Evolutionary conservation across 2,888 invertebrate genomes (phyloP), one percentile per base, ranked within the genome.

Genomic region (Merodon equestris): DNA sequence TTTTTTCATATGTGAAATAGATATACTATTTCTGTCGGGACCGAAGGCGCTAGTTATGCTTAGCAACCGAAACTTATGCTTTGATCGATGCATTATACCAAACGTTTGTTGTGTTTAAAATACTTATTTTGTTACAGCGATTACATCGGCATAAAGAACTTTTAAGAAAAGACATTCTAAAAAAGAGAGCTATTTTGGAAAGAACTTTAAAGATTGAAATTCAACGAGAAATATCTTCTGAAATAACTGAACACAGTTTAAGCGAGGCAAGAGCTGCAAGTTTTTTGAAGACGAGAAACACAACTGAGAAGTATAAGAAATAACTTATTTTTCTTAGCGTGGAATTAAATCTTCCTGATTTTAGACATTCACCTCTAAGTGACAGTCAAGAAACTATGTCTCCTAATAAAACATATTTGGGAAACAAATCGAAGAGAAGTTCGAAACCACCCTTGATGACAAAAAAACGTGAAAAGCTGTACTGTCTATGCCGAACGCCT

Each of bases 401-500:
- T 42, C 18, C 70, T 17, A 53, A 44, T 40, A 51, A 56, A 27
- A 0, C 34, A 42, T 14, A 17, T 1, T 47, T 51, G 1, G 72
- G 54, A 17, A 73, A 5, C 36, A 79, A 68, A 68, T 14, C 19
- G 2, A 79, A 60, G 15, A 61, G 81, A 82, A 15, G 75, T 68
- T 51, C 72, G 0, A 79, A 73, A 9, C 73, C 63, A 17, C 60
- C 79, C 7, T 63, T 67, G n/a, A 17, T 83, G 44, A 75, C 82
- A 53, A 93, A 85, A 63, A 88, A 93, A 85, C 95, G 94, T 84
- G 95, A 95, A 84, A 95, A 96, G 86, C 90, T 97, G 1, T 94
- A 97, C 85, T 98, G 98, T 87, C 90, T 97, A 61, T 98, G 98
- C 87, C 93, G 95, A 86, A 97, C 96, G 47, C 97, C 97, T 2